Percentiles rank a stretch among this genome's conserved stretches.
phyloP scores from a whole-genome alignment of 2,888 invertebrate genomes.

The Sipunculus nudus region DNA sequence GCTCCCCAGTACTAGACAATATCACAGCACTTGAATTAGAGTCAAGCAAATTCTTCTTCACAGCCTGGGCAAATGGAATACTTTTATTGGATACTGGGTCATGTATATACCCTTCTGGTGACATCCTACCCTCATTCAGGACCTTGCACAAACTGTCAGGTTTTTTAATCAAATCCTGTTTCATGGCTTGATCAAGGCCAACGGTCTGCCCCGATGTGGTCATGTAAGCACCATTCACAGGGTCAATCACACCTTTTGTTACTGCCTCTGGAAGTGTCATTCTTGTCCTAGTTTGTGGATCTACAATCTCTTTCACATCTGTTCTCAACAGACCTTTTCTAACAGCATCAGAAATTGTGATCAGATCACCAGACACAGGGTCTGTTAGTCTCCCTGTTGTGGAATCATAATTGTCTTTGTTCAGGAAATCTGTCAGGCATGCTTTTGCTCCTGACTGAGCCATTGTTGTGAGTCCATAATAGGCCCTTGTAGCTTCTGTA shows the following conservation, averaged over 20 bases:
- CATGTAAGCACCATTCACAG: constrained; percentile 75
- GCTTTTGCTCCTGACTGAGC: constrained; percentile 48
- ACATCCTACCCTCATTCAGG: constrained; percentile 86
- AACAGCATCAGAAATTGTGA: constrained; percentile 72
- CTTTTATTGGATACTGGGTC: constrained; percentile 78
- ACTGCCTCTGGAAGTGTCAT: constrained; percentile 94
- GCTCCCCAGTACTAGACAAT: constrained; percentile 80
- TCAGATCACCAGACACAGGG: constrained; percentile 61
- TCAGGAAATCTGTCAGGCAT: constrained; percentile 64
- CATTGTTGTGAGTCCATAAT: constrained; percentile 50
- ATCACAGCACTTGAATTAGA: constrained; percentile 84
- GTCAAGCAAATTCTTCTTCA: constrained; percentile 86
- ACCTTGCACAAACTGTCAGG: constrained; percentile 92
- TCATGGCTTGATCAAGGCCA: constrained; percentile 83
- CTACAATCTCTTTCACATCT: constrained; percentile 72
- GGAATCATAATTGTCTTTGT: constrained; percentile 65
- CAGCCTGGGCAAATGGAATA: constrained; percentile 83
- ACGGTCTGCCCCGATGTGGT: constrained; percentile 79
- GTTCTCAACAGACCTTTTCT: constrained; percentile 76
- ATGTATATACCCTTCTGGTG: constrained; percentile 79
- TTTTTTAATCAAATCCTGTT: constrained; percentile 71
- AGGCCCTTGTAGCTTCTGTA: constrained; percentile 55
- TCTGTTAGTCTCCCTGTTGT: constrained; percentile 67
- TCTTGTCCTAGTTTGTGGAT: constrained; percentile 70
- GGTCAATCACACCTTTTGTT: constrained; percentile 86